Evolutionary conservation across 2,888 invertebrate genomes (phyloP), one percentile per base, ranked within the genome.

Genomic region (Xestobium rufovillosum): DNA sequence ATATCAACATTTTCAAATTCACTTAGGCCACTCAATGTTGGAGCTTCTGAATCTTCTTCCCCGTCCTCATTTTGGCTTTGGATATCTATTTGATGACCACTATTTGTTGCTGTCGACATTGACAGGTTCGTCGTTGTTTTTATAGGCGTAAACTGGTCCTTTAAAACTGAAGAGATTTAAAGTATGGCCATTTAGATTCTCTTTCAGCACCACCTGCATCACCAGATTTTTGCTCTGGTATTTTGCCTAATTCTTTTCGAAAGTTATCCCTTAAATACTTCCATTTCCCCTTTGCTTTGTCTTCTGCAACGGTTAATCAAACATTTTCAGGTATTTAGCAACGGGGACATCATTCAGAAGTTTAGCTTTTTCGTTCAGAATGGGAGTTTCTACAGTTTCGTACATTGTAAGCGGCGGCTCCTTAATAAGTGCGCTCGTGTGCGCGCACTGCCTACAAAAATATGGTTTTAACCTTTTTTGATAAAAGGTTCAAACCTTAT

Each of bases 221-320:
- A n/a, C 44, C 44, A 26, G 44, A 46, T 34, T 35, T 40, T 14
- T 39, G 31, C 23, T 35, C 41, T 11, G 36, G 36, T 16, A 33
- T 37, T 12, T 31, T 19, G n/a, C 25, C 32, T 31, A 38, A 31
- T 10, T 30, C 28, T 8, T 16, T 44, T 19, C 46, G 15, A 37
- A 45, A 47, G 23, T 32, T 41, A 34, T 48, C 47, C 23, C 46
- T 31, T 29, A 47, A 33, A 29, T 17, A 17, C 19, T 47, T 47
- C 45, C 47, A 45, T 34, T 42, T 45, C 12, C 33, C 29, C 36
- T 33, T 13, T 17, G 36, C 41, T 30, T 29, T n/a, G 14, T 12
- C 28, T 15, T 26, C 47, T 47, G 19, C 14, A 34, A 36, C 27
- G 28, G 15, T 33, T 11, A 4, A 14, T 10, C n/a, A 10, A 13